Conservation (phyloP, 2,888 invertebrate species). For the Meteorus cinctellus region DNA sequence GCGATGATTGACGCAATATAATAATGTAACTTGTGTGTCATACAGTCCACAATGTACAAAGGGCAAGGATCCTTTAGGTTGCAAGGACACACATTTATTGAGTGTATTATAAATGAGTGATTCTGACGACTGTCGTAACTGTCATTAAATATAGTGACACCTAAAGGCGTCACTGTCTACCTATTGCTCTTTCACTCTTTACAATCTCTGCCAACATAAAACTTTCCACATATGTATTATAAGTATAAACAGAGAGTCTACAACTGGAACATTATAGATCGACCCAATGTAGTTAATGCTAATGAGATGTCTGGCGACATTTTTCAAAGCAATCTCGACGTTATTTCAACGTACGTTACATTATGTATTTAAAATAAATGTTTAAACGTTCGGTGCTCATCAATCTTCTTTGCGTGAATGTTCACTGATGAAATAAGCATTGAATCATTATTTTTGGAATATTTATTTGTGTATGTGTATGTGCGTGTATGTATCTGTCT, state of each 20-base stretch:
- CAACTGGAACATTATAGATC: conserved; percentile 2
- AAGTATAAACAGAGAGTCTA: not conserved
- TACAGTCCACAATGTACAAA: conserved; percentile 53
- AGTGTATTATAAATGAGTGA: not conserved
- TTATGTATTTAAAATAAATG: not conserved
- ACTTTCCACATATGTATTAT: conserved; percentile 6
- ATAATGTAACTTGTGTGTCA: conserved; percentile 7
- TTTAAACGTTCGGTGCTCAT: conserved; percentile 4
- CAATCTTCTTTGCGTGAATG: conserved; percentile 5
- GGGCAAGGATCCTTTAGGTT: conserved; percentile 71
- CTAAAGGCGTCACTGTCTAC: not conserved
- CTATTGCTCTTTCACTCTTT: not conserved
- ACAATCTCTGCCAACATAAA: conserved; percentile 7
- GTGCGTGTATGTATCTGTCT: not conserved
- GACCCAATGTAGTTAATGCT: conserved; percentile 5
- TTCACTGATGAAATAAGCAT: conserved; percentile 12
- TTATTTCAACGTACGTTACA: conserved; percentile 12
- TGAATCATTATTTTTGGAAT: conserved; percentile 1
- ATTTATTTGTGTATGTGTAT: not conserved
- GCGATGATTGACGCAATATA: conserved; percentile 29
- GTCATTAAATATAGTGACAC: conserved; percentile 13
- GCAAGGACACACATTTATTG: conserved; percentile 64
- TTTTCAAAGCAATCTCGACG: conserved; percentile 16
- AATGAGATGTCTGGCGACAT: conserved; percentile 17
- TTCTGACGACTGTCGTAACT: conserved; percentile 12